Base-by-base conservation (phyloP, 2,888 invertebrate genomes). In the Philhelius pedissequus region DNA sequence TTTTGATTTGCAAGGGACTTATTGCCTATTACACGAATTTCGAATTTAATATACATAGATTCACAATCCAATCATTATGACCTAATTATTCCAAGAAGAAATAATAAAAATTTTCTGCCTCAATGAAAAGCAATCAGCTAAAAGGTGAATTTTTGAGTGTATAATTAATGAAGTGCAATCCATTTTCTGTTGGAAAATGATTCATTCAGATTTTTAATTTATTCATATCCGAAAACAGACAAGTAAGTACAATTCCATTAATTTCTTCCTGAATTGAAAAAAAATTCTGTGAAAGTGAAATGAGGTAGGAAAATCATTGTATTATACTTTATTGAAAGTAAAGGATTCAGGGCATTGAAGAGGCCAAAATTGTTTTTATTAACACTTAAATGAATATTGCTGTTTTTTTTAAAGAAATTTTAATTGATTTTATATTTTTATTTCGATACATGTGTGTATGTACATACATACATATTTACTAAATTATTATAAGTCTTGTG, bases 161-260 rank as follows among this genome's bases (percentile, higher is more conserved):
- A 43, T 56, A 48, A 66, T 75, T 56, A 66, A 71, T 54, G 22
- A 71, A 62, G 22, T 8, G n/a, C 60, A 52, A 27, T 45, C 27
- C 32, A 13, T 45, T 77, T 43, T 77, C n/a, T 18, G 54, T 35
- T 58, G 25, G 35, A 18, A 27, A 35, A 48, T 75, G 48, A 66
- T 66, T 75, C 56, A 75, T 66, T 75, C 62, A 45, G 45, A 66
- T 27, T 58, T 56, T 75, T 54, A 64, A 64, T 56, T 56, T 35
- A 35, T 30, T 56, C n/a, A n/a, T 32, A 56, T 56, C 56, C 20
- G 35, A 35, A 20, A 35, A 18, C 15, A 35, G 13, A 27, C 13
- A 18, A 32, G 32, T 20, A 18, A 32, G 32, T 20, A 20, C 30
- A 13, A 32, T 56, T 32, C 32, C 9, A 56, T 32, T 56, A 7